Conservation (phyloP, 2,113 vertebrate genomes). For the Misgurnus mizolepis region DNA sequence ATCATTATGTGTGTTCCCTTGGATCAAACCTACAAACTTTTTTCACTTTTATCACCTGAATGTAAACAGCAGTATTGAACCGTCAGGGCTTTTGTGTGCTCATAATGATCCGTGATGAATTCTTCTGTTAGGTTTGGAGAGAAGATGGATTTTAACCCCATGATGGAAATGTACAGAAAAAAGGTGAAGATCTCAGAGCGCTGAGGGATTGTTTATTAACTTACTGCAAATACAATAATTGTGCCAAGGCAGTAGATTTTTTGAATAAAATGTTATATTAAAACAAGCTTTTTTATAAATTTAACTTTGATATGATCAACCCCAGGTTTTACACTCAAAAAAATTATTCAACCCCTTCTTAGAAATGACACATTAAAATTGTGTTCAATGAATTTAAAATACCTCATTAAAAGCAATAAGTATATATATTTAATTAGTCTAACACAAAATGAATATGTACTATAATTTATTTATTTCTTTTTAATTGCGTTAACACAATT, state of each 20-base stretch:
- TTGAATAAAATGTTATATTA: neutral
- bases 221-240: neutral
- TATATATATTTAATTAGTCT: too few relatives aligned
- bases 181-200: neutral
- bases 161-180: neutral
- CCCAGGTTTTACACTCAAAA: too few relatives aligned
- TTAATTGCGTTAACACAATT: too few relatives aligned
- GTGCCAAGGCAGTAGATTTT: neutral
- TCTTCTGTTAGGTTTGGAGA: constrained; percentile 64
- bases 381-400: too few relatives aligned
- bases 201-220: neutral
- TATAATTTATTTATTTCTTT: too few relatives aligned
- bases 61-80: neutral
- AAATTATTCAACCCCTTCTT: too few relatives aligned
- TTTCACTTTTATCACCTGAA: neutral
- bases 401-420: too few relatives aligned
- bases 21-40: neutral
- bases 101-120: constrained; percentile 8
- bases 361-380: too few relatives aligned
- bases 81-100: neutral
- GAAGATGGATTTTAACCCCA: constrained; percentile 58
- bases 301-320: too few relatives aligned
- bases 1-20: too few relatives aligned
- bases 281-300: too few relatives aligned
- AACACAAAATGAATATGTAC: too few relatives aligned